Percentiles rank a stretch among this genome's conserved stretches.
These are phyloP conservation scores for Ornithoptera priamus DNA, from an alignment of 2,888 invertebrate genomes.

Conservation along the genomic window DNA sequence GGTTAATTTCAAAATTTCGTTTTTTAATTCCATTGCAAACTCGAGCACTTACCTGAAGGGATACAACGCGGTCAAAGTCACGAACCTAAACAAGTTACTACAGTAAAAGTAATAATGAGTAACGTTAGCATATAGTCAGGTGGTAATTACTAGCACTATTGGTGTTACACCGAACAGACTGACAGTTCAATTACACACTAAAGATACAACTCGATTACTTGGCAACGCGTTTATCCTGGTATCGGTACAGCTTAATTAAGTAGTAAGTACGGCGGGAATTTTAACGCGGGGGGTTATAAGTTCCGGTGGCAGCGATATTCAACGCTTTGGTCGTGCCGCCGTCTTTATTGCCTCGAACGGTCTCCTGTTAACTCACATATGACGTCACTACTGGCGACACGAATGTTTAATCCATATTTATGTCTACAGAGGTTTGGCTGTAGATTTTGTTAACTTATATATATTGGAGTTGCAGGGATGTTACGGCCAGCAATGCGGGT, in stretches of 20 bases:
- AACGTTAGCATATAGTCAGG: background rate
- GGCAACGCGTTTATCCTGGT: constrained; percentile 13
- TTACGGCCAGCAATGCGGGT: too few relatives aligned
- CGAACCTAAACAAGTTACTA: background rate
- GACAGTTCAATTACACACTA: constrained; percentile 25
- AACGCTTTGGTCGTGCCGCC: constrained; percentile 48
- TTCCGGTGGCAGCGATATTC: constrained; percentile 8
- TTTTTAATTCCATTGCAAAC: background rate
- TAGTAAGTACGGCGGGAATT: constrained; percentile 10
- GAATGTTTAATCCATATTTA: background rate
- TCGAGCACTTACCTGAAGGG: background rate
- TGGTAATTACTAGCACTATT: constrained; percentile 16
- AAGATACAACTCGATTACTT: constrained; percentile 18
- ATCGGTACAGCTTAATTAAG: constrained; percentile 17
- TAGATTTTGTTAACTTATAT: background rate
- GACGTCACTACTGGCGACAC: constrained; percentile 4
- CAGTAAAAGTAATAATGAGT: constrained; percentile 17
- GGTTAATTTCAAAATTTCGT: background rate
- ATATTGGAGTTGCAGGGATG: too few relatives aligned
- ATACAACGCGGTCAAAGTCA: background rate
- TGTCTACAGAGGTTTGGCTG: background rate
- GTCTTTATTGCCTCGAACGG: constrained; percentile 58
- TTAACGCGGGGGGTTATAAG: constrained; percentile 17
- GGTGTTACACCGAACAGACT: constrained; percentile 16
- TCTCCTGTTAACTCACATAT: background rate